Base-by-base conservation (phyloP, 2,113 vertebrate species). In the Lampris incognitus region DNA sequence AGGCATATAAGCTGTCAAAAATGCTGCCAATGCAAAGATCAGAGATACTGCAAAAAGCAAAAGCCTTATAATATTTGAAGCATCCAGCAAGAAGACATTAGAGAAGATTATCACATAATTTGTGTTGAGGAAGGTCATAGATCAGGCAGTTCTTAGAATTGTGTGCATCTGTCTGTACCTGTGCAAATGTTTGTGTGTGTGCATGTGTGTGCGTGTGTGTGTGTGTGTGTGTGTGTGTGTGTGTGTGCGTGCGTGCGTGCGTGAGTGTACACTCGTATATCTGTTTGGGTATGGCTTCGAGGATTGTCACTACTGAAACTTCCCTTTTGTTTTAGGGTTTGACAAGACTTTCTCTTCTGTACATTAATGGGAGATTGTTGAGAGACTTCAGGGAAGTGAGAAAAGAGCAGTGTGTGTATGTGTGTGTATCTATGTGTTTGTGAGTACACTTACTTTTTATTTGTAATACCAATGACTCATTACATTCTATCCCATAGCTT, bases 331-430 rank as follows among this genome's bases (percentile, higher is more conserved):
- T 11, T n/a, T 6, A 48, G 2, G 58, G n/a, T 9, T 3, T 38
- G 55, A 58, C 44, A 46, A 24, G 24, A 24, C 24, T 24, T 24
- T 24, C 24, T 24, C 24, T 24, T 24, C 24, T 24, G 24, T 24
- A 24, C 24, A 24, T 24, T 24, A 24, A 24, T 24, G 24, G 7
- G 44, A 46, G 7, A 46, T 46, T 7, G 2, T 7, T 46, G 13
- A 69, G 36, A 24, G 55, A 58, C 13, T 60, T 41, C 64, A 74
- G 2, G 49, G 66, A 62, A 44, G 65, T 66, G 37, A 50, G 3
- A 50, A n/a, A 46, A 48, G 48, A 60, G 61, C 42, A 63, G 74
- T 42, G 48, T 58, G 50, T 55, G 39, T 37, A 49, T 44, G 51
- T 8, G 59, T 49, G 13, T 57, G 13, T 57, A 24, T 24, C 24